These are phyloP conservation scores for Anoplolepis gracilipes DNA, from an alignment of 1,140 invertebrate genomes.

Conservation along the genomic window DNA sequence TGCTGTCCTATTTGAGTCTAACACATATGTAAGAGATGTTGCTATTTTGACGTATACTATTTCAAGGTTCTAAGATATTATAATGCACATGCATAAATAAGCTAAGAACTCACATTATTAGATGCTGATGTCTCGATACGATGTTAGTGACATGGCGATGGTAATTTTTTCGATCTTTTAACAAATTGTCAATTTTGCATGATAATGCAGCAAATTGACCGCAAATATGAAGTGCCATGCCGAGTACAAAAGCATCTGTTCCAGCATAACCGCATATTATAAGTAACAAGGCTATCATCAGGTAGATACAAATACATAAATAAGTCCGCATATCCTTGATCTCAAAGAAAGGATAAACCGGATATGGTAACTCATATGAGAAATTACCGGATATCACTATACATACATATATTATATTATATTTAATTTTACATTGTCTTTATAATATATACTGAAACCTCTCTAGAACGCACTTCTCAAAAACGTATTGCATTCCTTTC, in stretches of 20 bases:
- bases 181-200: not conserved
- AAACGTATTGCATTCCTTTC: no score
- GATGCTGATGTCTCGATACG: not conserved
- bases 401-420: not conserved
- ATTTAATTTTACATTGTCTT: slow-evolving; percentile 20
- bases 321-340: slow-evolving; percentile 21
- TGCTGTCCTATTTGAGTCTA: no score
- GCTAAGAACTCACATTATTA: slow-evolving; percentile 55
- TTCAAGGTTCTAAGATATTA: no score
- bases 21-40: no score
- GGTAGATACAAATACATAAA: slow-evolving; percentile 11
- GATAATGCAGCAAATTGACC: slow-evolving; percentile 53
- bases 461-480: no score
- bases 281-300: not conserved
- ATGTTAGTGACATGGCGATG: not conserved
- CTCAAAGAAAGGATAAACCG: slow-evolving; percentile 25
- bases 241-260: slow-evolving; percentile 26
- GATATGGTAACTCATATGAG: slow-evolving; percentile 51
- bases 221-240: slow-evolving; percentile 49
- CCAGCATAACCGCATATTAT: not conserved
- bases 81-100: no score
- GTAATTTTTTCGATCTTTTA: not conserved
- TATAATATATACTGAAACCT: no score
- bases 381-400: slow-evolving; percentile 2
- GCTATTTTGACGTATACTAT: no score